A percentile compares a stretch with the other conserved stretches of the same genome.
Evolutionary conservation across 2,113 vertebrate species (phyloP).

Genomic region (Callithrix jacchus): DNA sequence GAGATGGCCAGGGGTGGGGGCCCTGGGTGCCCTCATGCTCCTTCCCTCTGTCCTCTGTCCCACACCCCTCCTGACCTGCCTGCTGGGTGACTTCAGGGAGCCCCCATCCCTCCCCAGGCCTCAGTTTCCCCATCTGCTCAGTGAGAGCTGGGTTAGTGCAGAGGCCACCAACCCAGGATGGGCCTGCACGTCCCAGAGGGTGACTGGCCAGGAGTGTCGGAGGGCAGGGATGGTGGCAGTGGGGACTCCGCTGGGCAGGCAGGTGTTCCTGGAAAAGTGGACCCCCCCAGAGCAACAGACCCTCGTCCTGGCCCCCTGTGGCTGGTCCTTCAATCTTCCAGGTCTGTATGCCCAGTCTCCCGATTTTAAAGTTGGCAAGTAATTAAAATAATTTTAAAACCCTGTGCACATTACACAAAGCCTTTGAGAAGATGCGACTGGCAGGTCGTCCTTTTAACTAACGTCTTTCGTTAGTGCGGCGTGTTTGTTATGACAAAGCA

Average conservation of each 20-base stretch:
- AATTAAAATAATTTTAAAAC: not conserved
- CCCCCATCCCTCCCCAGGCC: too few relatives aligned
- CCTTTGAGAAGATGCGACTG: rapidly evolving
- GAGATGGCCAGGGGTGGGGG: not conserved
- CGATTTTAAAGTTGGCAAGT: not conserved
- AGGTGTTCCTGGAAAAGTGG: rapidly evolving
- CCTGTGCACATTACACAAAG: rapidly evolving
- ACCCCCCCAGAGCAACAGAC: rapidly evolving
- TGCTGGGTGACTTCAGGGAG: not conserved
- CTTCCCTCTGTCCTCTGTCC: not conserved
- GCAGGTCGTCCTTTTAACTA: rapidly evolving
- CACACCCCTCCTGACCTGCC: not conserved
- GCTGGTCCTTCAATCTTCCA: not conserved
- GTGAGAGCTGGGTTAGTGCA: not conserved
- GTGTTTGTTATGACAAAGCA: rapidly evolving
- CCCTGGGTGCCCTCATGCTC: not conserved
- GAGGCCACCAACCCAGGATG: not conserved
- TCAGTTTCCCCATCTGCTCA: not conserved
- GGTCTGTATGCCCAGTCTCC: not conserved
- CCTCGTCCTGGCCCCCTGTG: rapidly evolving
- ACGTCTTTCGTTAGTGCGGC: rapidly evolving
- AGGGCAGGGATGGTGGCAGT: rapidly evolving
- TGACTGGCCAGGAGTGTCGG: not conserved
- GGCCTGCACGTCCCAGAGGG: rapidly evolving
- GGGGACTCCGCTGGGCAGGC: rapidly evolving